These are phyloP conservation scores for Tachycineta bicolor DNA, from an alignment of 2,113 vertebrate species.

Conservation along the genomic window DNA sequence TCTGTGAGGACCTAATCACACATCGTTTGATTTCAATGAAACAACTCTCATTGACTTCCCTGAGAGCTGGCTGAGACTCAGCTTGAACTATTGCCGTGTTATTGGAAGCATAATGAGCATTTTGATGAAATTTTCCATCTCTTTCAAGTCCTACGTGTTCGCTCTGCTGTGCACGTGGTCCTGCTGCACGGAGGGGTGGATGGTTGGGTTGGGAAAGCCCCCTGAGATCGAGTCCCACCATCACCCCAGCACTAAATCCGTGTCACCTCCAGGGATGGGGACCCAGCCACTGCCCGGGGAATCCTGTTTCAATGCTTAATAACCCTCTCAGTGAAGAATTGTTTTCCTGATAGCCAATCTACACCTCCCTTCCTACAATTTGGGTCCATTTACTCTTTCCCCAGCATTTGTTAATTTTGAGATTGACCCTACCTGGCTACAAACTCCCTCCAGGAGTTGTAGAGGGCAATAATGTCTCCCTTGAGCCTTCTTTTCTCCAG, in stretches of 20 bases:
- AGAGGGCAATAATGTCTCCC: not conserved
- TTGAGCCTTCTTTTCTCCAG: not conserved
- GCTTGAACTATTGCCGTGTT: not conserved
- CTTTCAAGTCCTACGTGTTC: not conserved
- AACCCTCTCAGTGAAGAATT: not conserved
- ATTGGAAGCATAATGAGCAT: not conserved
- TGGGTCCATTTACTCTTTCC: not conserved
- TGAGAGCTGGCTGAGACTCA: not conserved
- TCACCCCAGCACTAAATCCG: not conserved
- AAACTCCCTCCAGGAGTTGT: not conserved
- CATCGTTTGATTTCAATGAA: not conserved
- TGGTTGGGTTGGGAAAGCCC: not conserved
- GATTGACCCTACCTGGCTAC: fast-evolving
- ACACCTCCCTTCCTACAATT: not conserved
- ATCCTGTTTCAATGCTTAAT: not conserved
- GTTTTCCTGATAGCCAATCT: not conserved
- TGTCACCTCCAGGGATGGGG: not conserved
- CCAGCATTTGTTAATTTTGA: not conserved
- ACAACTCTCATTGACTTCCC: conserved; percentile 18
- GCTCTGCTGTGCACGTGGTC: not conserved
- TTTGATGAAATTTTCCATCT: not conserved
- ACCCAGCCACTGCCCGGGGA: not conserved
- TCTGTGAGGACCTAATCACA: conserved; percentile 15
- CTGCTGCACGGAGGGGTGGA: not conserved
- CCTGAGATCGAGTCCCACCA: fast-evolving